Conservation (phyloP, 2,888 invertebrate genomes). For the Nasonovia ribisnigri region DNA sequence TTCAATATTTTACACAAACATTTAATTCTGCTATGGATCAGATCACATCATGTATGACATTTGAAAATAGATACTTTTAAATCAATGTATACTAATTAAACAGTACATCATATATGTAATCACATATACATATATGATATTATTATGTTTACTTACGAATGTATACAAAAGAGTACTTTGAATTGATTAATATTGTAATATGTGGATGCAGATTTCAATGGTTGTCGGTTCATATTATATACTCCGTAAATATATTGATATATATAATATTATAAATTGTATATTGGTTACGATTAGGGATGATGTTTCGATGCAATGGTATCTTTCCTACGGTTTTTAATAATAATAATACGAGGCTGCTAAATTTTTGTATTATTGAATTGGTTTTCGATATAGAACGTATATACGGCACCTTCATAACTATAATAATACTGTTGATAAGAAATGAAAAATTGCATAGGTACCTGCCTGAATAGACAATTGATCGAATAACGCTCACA, state of each 20-base stretch:
- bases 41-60: background rate
- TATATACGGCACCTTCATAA: background rate
- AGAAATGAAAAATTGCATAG: conserved; percentile 19
- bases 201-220: background rate
- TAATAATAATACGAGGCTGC: background rate
- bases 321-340: background rate
- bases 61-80: background rate
- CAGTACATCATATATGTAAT: background rate
- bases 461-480: background rate
- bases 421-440: background rate
- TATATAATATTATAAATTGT: background rate
- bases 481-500: conserved; percentile 27
- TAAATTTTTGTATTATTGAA: background rate
- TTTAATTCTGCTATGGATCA: background rate
- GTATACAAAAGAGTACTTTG: background rate
- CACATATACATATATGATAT: background rate
- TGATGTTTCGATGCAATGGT: background rate
- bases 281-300: background rate
- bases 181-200: background rate
- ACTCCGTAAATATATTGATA: too few species aligned
- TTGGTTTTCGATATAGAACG: background rate
- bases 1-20: background rate
- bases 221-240: background rate
- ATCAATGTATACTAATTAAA: background rate
- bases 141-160: background rate